phyloP scores from a whole-genome alignment of 2,113 vertebrate species.

The Pachycephala philippinensis region DNA sequence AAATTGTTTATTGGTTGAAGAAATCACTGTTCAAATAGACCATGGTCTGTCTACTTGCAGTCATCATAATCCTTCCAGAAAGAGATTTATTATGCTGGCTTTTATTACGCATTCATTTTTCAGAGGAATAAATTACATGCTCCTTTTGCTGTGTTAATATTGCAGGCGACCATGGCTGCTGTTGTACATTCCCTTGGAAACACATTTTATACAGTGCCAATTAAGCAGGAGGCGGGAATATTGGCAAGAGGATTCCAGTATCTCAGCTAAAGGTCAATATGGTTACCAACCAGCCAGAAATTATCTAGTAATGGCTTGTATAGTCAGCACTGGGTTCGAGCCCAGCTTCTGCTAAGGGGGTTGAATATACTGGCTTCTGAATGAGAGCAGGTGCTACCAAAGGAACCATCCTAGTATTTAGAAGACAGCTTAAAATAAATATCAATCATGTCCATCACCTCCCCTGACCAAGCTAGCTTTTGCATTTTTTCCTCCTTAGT shows the following conservation, averaged over 20 bases:
- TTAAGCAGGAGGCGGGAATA: constrained; percentile 51
- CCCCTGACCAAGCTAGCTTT: neutral
- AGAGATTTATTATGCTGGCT: constrained; percentile 45
- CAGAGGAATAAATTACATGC: constrained; percentile 50
- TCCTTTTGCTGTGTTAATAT: constrained; percentile 50
- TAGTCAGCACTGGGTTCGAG: constrained; percentile 34
- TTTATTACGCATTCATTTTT: constrained; percentile 45
- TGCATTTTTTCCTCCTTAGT: neutral
- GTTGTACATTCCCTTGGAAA: constrained; percentile 30
- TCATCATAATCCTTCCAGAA: constrained; percentile 11
- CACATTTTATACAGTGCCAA: constrained; percentile 46
- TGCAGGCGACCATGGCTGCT: neutral
- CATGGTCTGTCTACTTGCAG: neutral
- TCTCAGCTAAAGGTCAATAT: constrained; percentile 54
- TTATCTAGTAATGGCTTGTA: constrained; percentile 37
- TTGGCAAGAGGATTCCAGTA: constrained; percentile 34
- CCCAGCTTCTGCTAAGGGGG: constrained; percentile 27
- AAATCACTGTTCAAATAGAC: neutral
- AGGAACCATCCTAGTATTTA: neutral
- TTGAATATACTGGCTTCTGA: constrained; percentile 28
- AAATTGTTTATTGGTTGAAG: neutral
- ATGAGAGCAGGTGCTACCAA: constrained; percentile 48
- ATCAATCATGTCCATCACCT: neutral
- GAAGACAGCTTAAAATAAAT: constrained; percentile 44
- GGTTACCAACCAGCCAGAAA: constrained; percentile 16